Conservation (phyloP, 2,797 vertebrate genomes). For the Schizopygopsis pylzovi region DNA sequence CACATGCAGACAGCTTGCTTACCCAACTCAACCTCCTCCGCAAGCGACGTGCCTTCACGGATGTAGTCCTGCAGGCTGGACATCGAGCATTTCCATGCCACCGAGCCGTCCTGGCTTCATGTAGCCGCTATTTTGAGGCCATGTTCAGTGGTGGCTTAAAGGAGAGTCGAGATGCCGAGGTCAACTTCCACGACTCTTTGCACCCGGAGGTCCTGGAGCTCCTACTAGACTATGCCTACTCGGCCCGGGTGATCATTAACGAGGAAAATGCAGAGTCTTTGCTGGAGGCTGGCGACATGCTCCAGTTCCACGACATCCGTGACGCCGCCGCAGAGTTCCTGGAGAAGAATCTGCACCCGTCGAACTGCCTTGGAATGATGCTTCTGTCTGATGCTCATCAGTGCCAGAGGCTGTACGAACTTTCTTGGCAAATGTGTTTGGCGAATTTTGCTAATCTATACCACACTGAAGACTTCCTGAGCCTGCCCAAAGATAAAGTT, state of each 20-base stretch:
- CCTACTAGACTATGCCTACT: constrained; percentile 86
- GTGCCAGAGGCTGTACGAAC: constrained; percentile 83
- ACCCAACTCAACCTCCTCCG: constrained; percentile 87
- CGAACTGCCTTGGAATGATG: constrained; percentile 89
- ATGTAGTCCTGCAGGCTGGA: constrained; percentile 81
- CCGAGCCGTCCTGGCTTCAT: constrained; percentile 85
- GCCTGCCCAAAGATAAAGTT: constrained; percentile 82
- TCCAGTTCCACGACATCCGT: constrained; percentile 87
- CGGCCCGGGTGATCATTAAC: constrained; percentile 83
- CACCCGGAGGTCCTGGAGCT: constrained; percentile 88
- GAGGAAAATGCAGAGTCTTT: constrained; percentile 88
- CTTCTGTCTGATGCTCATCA: constrained; percentile 85
- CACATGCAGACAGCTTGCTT: constrained; percentile 84
- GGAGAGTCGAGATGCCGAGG: constrained; percentile 81
- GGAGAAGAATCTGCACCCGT: constrained; percentile 85
- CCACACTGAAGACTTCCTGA: constrained; percentile 84
- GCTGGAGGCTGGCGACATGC: constrained; percentile 87
- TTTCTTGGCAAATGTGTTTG: constrained; percentile 87
- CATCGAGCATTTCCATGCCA: constrained; percentile 82
- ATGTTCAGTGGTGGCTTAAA: constrained; percentile 85
- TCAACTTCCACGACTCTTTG: constrained; percentile 85
- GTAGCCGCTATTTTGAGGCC: constrained; percentile 87
- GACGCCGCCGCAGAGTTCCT: constrained; percentile 85
- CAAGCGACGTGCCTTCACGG: constrained; percentile 83
- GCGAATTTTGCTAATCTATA: constrained; percentile 82